phyloP scores from a whole-genome alignment of 2,113 vertebrate species.

The Pseudopipra pipra region DNA sequence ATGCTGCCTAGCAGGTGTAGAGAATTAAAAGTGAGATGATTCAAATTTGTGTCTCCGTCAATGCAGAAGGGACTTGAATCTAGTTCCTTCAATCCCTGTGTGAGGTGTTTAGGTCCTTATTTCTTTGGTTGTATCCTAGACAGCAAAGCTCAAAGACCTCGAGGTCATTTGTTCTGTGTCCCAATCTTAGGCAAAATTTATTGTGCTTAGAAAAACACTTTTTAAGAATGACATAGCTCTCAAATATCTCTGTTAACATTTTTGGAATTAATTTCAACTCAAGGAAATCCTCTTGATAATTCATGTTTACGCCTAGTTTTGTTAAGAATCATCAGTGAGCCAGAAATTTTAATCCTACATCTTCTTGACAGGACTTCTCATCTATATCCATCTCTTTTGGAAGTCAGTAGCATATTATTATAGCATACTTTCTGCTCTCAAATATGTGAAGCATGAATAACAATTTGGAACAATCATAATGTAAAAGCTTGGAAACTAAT shows the following conservation, averaged over 20 bases:
- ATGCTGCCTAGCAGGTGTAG: not conserved
- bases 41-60: not conserved
- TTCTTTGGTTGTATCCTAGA: not conserved
- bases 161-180: not conserved
- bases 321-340: not conserved
- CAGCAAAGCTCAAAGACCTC: not conserved
- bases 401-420: not conserved
- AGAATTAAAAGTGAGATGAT: not conserved
- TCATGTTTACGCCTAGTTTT: not conserved
- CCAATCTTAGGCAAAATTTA: not conserved
- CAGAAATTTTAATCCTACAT: not conserved
- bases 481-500: not conserved
- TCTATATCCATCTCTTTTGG: not conserved
- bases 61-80: fast-evolving
- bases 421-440: not conserved
- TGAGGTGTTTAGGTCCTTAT: not conserved
- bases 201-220: not conserved
- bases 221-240: not conserved
- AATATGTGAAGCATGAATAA: not conserved
- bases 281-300: not conserved
- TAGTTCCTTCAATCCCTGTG: not conserved
- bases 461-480: not conserved
- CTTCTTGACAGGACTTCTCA: not conserved
- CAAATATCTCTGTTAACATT: not conserved
- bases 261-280: not conserved